phyloP scores from a whole-genome alignment of 2,888 invertebrate species.

The Colletes collaris region DNA sequence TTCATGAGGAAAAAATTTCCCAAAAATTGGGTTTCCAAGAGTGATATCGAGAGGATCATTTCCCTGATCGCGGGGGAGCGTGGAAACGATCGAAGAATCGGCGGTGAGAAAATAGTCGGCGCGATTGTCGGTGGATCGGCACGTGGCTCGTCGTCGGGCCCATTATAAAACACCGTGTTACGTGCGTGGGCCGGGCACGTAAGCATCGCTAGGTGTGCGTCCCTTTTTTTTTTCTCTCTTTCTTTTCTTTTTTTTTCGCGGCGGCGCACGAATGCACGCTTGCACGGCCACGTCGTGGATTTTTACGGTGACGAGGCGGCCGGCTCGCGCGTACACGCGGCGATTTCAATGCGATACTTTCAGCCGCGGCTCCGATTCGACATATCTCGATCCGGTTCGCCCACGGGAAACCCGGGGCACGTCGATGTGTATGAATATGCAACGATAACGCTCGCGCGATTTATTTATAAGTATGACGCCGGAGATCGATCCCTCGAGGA shows the following conservation, averaged over 20 bases:
- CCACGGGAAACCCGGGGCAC: constrained; percentile 76
- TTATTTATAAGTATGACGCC: constrained; percentile 82
- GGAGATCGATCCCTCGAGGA: constrained; percentile 70
- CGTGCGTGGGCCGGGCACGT: constrained; percentile 74
- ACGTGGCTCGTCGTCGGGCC: constrained; percentile 69
- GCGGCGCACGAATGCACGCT: constrained; percentile 25
- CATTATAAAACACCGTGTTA: constrained; percentile 79
- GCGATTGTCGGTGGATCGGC: constrained; percentile 55
- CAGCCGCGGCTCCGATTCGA: constrained; percentile 78
- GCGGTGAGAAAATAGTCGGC: constrained; percentile 24
- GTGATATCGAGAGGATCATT: too few relatives aligned
- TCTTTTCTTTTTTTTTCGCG: constrained; percentile 6
- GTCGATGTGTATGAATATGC: constrained; percentile 80
- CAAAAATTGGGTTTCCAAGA: too few relatives aligned
- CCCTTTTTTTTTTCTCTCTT: constrained; percentile 28
- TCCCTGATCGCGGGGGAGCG: too few relatives aligned
- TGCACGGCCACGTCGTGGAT: constrained; percentile 36
- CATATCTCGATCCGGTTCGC: constrained; percentile 82
- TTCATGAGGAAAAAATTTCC: too few relatives aligned
- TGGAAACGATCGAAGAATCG: background rate
- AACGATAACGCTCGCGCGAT: constrained; percentile 78
- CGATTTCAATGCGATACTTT: constrained; percentile 77
- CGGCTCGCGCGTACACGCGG: constrained; percentile 50
- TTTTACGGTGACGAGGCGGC: constrained; percentile 65
- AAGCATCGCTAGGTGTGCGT: constrained; percentile 57